Conservation (phyloP, 2,888 invertebrate species). For the Nineta flava region DNA sequence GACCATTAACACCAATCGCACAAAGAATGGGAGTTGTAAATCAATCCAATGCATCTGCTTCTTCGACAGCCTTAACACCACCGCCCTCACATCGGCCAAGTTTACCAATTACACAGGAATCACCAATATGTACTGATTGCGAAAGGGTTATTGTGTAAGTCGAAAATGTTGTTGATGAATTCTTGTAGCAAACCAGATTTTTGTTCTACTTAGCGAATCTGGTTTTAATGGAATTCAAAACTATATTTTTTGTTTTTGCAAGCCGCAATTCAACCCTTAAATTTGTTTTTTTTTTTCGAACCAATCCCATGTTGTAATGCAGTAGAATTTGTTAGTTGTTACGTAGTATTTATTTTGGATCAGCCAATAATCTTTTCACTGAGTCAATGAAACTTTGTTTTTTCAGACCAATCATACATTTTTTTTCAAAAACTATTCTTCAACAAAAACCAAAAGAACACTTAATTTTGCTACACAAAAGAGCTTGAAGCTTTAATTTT, state of each 20-base stretch:
- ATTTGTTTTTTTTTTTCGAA: background rate
- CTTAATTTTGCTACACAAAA: too few species aligned
- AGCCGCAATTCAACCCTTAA: background rate
- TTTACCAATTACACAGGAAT: slow-evolving; percentile 35
- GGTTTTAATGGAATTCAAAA: background rate
- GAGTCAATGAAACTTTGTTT: background rate
- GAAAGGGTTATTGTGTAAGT: slow-evolving; percentile 80
- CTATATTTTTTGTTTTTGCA: background rate
- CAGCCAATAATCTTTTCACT: too few species aligned
- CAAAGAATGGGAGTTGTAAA: slow-evolving; percentile 28
- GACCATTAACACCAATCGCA: slow-evolving; percentile 35
- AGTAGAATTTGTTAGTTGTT: too few species aligned
- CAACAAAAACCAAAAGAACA: too few species aligned
- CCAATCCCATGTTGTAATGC: background rate
- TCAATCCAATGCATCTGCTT: slow-evolving; percentile 21
- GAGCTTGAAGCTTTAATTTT: too few species aligned
- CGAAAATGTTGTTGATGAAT: slow-evolving; percentile 18
- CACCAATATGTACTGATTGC: slow-evolving; percentile 67
- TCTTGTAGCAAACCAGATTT: background rate
- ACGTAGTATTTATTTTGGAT: too few species aligned
- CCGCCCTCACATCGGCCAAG: slow-evolving; percentile 23
- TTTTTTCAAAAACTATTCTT: too few species aligned
- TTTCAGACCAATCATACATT: too few species aligned
- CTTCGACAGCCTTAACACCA: slow-evolving; percentile 1
- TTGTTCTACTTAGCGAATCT: background rate